Conservation (phyloP, 2,113 vertebrate genomes). For the Speoplatyrhinus poulsoni region DNA sequence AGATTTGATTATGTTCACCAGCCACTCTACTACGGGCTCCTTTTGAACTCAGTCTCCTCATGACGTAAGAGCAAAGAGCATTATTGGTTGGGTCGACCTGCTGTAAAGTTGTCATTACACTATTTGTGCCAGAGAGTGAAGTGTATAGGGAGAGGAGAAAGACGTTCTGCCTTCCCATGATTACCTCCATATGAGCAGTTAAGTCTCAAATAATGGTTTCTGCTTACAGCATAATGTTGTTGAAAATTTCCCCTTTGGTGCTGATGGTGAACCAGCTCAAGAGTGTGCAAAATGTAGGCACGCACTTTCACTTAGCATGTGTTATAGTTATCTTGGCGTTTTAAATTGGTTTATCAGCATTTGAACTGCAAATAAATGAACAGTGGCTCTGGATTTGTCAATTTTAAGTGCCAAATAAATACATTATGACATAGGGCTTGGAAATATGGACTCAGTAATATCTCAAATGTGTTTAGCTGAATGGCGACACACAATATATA, state of each 20-base stretch:
- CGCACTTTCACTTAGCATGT: not conserved
- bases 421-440: too few relatives aligned
- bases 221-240: conserved; percentile 53
- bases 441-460: too few relatives aligned
- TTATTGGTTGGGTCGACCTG: conserved; percentile 57
- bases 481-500: too few relatives aligned
- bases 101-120: conserved; percentile 65
- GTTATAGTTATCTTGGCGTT: conserved; percentile 14
- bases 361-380: too few relatives aligned
- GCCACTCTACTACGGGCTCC: conserved; percentile 34
- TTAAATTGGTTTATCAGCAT: conserved; percentile 2
- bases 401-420: not conserved
- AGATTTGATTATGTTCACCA: conserved; percentile 22
- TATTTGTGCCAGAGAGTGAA: conserved; percentile 55
- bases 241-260: conserved; percentile 47
- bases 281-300: conserved; percentile 13
- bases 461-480: too few relatives aligned
- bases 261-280: conserved; percentile 27
- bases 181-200: conserved; percentile 68
- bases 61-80: conserved; percentile 43
- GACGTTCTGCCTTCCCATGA: conserved; percentile 59
- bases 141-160: conserved; percentile 53
- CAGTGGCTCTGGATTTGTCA: not conserved
- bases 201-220: conserved; percentile 65
- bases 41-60: conserved; percentile 31